Conservation (phyloP, 2,797 vertebrate species). For the Sebastes baramenuke region DNA sequence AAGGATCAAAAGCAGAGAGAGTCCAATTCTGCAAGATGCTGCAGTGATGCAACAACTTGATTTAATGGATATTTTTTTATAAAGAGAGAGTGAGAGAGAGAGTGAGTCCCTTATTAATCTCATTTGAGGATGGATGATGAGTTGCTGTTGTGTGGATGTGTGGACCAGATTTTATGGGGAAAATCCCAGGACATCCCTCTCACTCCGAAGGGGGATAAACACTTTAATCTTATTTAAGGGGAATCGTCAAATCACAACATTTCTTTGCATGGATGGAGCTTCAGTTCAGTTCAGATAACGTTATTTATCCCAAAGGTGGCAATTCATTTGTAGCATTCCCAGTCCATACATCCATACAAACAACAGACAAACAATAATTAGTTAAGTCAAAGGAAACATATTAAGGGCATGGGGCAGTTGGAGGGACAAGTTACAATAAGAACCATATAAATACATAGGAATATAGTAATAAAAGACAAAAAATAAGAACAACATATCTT, state of each 20-base stretch:
- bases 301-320: too few relatives aligned
- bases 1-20: conserved; percentile 23
- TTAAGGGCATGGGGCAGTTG: too few relatives aligned
- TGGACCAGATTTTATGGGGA: conserved; percentile 22
- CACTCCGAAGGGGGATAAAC: background rate
- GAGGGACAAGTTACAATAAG: too few relatives aligned
- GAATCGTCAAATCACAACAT: conserved; percentile 10
- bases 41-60: conserved; percentile 34
- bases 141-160: conserved; percentile 14
- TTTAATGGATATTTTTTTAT: conserved; percentile 39
- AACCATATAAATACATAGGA: too few relatives aligned
- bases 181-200: conserved; percentile 36
- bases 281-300: background rate
- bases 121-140: conserved; percentile 22
- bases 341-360: too few relatives aligned
- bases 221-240: conserved; percentile 24
- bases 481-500: too few relatives aligned
- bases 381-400: too few relatives aligned
- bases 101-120: conserved; percentile 1
- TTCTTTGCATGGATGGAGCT: conserved; percentile 1
- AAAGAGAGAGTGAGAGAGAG: background rate
- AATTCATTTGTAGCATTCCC: too few relatives aligned
- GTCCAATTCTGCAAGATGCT: conserved; percentile 29
- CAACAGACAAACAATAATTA: too few relatives aligned
- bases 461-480: too few relatives aligned